These are phyloP conservation scores for Cosmorhoe ocellata DNA, from an alignment of 2,888 invertebrate species.

Conservation along the genomic window DNA sequence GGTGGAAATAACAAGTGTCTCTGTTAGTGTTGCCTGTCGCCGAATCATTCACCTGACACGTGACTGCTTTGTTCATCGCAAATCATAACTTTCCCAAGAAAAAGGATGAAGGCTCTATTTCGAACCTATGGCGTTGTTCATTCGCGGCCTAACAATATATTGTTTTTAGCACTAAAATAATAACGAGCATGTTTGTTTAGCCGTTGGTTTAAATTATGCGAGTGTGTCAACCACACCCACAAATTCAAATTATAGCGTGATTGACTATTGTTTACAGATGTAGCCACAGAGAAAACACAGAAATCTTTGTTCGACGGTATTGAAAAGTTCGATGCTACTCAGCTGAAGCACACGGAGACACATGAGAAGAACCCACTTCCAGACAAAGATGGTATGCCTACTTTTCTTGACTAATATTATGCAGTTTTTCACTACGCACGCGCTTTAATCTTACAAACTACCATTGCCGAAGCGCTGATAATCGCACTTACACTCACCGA, in stretches of 20 bases:
- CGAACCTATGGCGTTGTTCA: not conserved
- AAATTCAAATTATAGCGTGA: not conserved
- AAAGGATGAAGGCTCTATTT: conserved; percentile 2
- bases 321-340: conserved; percentile 91
- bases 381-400: conserved; percentile 91
- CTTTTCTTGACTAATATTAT: not conserved
- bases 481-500: too few relatives aligned
- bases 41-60: conserved; percentile 31
- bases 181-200: conserved; percentile 53
- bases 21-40: conserved; percentile 6
- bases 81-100: conserved; percentile 21
- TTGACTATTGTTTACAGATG: conserved; percentile 84
- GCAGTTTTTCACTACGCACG: conserved; percentile 17
- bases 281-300: conserved; percentile 92
- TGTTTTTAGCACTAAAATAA: conserved; percentile 39
- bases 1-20: conserved; percentile 41
- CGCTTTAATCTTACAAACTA: conserved; percentile 6
- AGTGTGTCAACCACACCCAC: conserved; percentile 29
- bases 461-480: not conserved
- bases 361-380: conserved; percentile 96
- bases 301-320: conserved; percentile 93
- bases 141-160: conserved; percentile 13
- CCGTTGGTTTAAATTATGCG: conserved; percentile 26
- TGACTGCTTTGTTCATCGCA: conserved; percentile 43
- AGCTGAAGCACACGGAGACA: conserved; percentile 95